Percentiles rank a stretch among this genome's conserved stretches.
phyloP scores from a whole-genome alignment of 2,888 invertebrate species.

The Epirrhoe alternata region DNA sequence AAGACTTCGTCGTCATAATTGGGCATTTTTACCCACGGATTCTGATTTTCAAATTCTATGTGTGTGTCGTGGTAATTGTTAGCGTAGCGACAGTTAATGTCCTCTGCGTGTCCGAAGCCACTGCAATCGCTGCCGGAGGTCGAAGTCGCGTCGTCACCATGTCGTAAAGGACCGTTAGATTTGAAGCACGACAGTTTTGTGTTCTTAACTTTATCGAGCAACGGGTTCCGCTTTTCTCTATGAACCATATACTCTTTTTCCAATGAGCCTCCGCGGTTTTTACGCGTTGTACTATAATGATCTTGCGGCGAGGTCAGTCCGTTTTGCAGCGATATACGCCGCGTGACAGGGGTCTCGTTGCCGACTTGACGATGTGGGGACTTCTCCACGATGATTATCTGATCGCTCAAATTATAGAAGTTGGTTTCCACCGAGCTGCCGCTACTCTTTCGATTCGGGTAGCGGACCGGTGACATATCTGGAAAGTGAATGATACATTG shows the following conservation, averaged over 20 bases:
- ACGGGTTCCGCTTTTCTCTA: conserved; percentile 88
- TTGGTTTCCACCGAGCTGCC: conserved; percentile 87
- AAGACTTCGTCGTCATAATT: conserved; percentile 82
- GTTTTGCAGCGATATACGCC: conserved; percentile 78
- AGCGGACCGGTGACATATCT: conserved; percentile 88
- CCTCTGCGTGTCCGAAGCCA: conserved; percentile 79
- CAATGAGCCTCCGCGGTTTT: conserved; percentile 78
- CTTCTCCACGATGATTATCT: conserved; percentile 85
- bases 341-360: conserved; percentile 68
- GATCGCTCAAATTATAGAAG: conserved; percentile 88
- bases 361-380: conserved; percentile 78
- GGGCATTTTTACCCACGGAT: conserved; percentile 80
- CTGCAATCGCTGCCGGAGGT: conserved; percentile 84
- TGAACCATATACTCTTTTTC: conserved; percentile 86
- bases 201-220: conserved; percentile 89
- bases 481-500: conserved; percentile 53
- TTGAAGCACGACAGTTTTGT: conserved; percentile 89
- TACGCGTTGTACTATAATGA: conserved; percentile 78
- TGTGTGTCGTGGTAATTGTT: conserved; percentile 69
- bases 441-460: conserved; percentile 86
- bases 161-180: conserved; percentile 82
- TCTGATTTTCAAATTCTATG: conserved; percentile 80
- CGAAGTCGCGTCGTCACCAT: conserved; percentile 78
- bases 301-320: conserved; percentile 76
- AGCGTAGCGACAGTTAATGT: conserved; percentile 69